These are phyloP conservation scores for Drosophila pandora DNA, from an alignment of 1,140 invertebrate species.

Conservation along the genomic window DNA sequence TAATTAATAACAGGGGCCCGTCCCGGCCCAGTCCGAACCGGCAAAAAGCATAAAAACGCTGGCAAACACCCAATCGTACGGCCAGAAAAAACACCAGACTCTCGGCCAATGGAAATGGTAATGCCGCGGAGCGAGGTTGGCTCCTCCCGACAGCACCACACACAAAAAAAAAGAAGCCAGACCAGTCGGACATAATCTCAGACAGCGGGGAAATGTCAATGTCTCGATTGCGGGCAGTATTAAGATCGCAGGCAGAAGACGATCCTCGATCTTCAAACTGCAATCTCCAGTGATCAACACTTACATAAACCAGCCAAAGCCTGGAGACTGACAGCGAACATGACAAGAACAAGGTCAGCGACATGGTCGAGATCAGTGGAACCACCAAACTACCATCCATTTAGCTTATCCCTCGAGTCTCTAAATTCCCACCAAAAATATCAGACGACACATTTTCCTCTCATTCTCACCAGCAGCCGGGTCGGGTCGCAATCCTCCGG, in stretches of 20 bases:
- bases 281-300: slow-evolving; percentile 32
- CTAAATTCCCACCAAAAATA: slow-evolving; percentile 22
- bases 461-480: slow-evolving; percentile 47
- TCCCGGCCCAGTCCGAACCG: not conserved
- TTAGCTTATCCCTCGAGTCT: slow-evolving; percentile 21
- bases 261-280: slow-evolving; percentile 3
- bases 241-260: slow-evolving; percentile 35
- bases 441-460: slow-evolving; percentile 6
- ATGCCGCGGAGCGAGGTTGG: slow-evolving; percentile 42
- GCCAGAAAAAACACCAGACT: slow-evolving; percentile 41
- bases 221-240: slow-evolving; percentile 16
- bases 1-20: slow-evolving; percentile 71
- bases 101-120: slow-evolving; percentile 73
- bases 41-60: slow-evolving; percentile 68
- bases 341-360: slow-evolving; percentile 43
- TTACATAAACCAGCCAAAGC: slow-evolving; percentile 5
- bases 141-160: slow-evolving; percentile 45
- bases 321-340: slow-evolving; percentile 44
- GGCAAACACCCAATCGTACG: slow-evolving; percentile 75
- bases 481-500: not conserved
- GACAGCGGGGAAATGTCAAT: slow-evolving; percentile 66
- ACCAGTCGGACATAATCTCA: slow-evolving; percentile 73
- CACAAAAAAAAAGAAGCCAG: slow-evolving; percentile 29
- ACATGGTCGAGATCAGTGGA: slow-evolving; percentile 10
- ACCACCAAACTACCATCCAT: no score